Evolutionary conservation across 2,113 vertebrate species (phyloP), one percentile per base, ranked within the genome.

Genomic region (Ochotona curzoniae): DNA sequence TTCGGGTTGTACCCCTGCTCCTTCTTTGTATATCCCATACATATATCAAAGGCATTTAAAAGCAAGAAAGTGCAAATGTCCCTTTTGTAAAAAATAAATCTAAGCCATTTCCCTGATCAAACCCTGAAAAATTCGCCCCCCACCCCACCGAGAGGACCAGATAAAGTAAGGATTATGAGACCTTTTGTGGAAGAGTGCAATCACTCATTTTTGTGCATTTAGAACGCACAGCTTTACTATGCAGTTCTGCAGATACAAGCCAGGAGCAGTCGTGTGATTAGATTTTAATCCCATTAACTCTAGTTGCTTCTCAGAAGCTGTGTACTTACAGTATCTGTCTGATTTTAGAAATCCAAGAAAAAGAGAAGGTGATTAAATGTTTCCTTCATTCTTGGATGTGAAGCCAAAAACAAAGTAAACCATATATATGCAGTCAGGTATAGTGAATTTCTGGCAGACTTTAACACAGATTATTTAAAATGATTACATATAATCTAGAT

Each of bases 221-320:
- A 61, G 69, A 78, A 83, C 78, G 49, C 32, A 25, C 38, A 49
- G 15, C 74, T 93, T 94, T 85, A 80, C 90, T 87, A 14, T 54
- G 83, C 49, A 25, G 2, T 85, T 93, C 93, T 94, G 80, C 57
- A 91, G 67, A 61, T 90, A 64, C 38, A 67, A 96, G 95, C 93
- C 91, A 96, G 95, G 61, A 93, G 83, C 73, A 79, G 88, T 74
- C 47, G 49, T 94, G 91, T 96, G 95, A 93, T 97, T 95, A 92
- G 95, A 87, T 95, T 95, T 95, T 96, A 97, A 96, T 96, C 79
- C 93, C 95, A 95, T 95, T 96, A 95, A 90, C 67, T 95, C 57
- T 96, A 96, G 95, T 95, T 97, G 93, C 95, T 95, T 97, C 95
- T 96, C 91, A 95, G 89, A 96, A 97, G 73, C 80, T 82, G 57